Conservation (phyloP, 2,888 invertebrate genomes). For the Leptopterna dolabrata region DNA sequence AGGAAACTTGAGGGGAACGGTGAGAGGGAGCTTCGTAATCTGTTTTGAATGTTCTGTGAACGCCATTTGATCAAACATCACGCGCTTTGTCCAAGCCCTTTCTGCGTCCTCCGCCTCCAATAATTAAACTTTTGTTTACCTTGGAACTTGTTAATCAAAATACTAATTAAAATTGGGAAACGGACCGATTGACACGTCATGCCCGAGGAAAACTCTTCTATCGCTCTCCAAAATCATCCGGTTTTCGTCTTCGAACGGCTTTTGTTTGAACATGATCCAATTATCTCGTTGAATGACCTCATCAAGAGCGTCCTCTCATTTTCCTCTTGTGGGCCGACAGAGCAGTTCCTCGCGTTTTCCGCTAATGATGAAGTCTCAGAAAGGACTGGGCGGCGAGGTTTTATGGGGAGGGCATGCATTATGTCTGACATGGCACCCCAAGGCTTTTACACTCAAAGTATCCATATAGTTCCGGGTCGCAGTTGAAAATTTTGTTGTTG, state of each 20-base stretch:
- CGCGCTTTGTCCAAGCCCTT: neutral
- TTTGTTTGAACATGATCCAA: constrained; percentile 47
- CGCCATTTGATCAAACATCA: neutral
- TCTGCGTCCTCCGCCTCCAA: neutral
- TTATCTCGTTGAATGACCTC: constrained; percentile 44
- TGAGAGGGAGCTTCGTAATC: neutral
- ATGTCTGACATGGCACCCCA: neutral
- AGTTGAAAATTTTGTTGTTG: too few species aligned
- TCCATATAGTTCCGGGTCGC: neutral
- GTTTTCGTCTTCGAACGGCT: neutral
- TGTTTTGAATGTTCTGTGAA: neutral
- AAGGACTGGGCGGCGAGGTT: neutral
- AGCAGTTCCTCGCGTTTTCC: neutral
- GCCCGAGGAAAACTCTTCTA: neutral
- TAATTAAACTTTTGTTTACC: constrained; percentile 25
- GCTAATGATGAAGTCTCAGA: neutral
- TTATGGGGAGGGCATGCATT: constrained; percentile 12
- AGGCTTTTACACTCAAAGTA: neutral
- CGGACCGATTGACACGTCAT: constrained; percentile 19
- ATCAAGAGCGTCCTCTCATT: constrained; percentile 34
- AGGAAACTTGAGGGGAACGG: neutral
- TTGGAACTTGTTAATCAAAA: constrained; percentile 17
- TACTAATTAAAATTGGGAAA: constrained; percentile 37
- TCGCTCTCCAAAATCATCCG: neutral
- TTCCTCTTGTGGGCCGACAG: neutral